Percentiles rank a stretch among this genome's conserved stretches.
Evolutionary conservation across 1,140 invertebrate species (phyloP).

Genomic region (Drosophila sucinea): DNA sequence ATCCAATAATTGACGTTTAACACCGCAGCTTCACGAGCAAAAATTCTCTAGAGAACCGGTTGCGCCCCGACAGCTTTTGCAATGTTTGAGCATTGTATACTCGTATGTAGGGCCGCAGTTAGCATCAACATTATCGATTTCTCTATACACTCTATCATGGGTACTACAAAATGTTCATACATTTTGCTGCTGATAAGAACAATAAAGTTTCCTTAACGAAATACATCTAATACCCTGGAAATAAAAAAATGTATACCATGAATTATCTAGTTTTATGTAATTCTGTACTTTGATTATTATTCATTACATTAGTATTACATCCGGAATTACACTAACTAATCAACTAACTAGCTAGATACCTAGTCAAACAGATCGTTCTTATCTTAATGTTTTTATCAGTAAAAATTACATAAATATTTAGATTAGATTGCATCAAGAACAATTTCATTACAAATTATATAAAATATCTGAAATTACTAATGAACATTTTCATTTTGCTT

Average conservation of each 20-base stretch:
- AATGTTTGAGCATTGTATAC: not conserved
- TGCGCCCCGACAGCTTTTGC: conserved; percentile 32
- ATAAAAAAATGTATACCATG: too few species aligned
- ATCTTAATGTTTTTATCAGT: not conserved
- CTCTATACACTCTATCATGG: not conserved
- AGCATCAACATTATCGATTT: not conserved
- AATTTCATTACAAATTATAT: not conserved
- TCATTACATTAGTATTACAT: not conserved
- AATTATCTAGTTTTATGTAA: not conserved
- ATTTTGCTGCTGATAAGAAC: too few species aligned
- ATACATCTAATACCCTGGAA: too few species aligned
- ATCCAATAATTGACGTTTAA: conserved; percentile 76
- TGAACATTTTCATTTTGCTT: too few species aligned
- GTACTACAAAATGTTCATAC: too few species aligned
- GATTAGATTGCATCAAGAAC: not conserved
- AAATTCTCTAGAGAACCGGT: conserved; percentile 80
- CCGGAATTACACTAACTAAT: not conserved
- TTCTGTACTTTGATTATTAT: not conserved
- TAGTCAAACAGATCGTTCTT: not conserved
- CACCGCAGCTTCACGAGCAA: conserved; percentile 60
- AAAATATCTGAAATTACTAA: too few species aligned
- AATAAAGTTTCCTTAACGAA: too few species aligned
- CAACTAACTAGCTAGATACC: not conserved
- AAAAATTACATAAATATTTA: not conserved
- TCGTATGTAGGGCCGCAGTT: too few species aligned